Evolutionary conservation across 2,888 invertebrate species (phyloP), one percentile per base, ranked within the genome.

Genomic region (Aleiodes alternator): DNA sequence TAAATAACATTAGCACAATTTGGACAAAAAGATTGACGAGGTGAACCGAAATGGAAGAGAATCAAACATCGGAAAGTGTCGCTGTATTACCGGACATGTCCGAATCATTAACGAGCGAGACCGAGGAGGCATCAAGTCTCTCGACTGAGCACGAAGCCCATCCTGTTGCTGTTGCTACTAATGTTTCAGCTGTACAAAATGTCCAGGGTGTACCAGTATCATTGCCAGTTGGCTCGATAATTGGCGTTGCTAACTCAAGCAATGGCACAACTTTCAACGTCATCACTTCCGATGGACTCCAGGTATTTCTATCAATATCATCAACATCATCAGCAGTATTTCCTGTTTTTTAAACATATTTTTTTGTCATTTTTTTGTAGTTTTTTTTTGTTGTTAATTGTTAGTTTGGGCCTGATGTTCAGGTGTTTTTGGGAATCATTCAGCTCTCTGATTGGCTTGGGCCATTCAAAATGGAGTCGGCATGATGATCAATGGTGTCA

Each of bases 201-300:
- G 81, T 91, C 91, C 79, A 91, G 90, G 81, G 91, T 38, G 92
- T 92, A 48, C 92, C 92, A 57, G 94, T 94, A 73, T 93, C 94
- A 34, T 89, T 96, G 84, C 95, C 95, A 38, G 95, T 96, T 79
- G 95, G 95, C 70, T 95, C 95, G 29, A 93, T 96, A 86, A 95
- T 96, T 87, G 91, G 91, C 70, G 91, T 91, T 72, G 87, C 90
- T 59, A 88, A 88, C 78, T 87, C 89, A 9, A 85, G 85, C 80
- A 92, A 95, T 72, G 94, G 94, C 51, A 94, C 95, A 80, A 94
- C 96, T 57, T 96, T 95, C 90, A 96, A 96, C 91, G 96, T 96
- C 86, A 96, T 96, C 89, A 95, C 96, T 38, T 94, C 95, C 50
- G 96, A 96, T 85, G 95, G 96, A 87, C 89, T 96, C 86, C 95